Evolutionary conservation across 2,888 invertebrate genomes (phyloP), one percentile per base, ranked within the genome.

Genomic region (Cheilosia urbana): DNA sequence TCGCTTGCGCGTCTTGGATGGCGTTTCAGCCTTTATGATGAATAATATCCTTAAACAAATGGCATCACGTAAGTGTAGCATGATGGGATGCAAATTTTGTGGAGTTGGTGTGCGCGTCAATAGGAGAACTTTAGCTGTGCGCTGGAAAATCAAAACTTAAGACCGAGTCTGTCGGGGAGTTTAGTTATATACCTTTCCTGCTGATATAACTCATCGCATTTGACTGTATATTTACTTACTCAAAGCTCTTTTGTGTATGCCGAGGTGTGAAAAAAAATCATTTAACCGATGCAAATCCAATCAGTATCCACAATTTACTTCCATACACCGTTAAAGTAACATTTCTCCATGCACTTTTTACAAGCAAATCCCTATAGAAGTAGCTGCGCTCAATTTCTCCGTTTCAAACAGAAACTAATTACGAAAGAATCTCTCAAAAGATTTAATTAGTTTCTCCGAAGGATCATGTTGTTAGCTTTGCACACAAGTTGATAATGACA

Each of bases 351-450:
- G 71, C 71, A 71, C 60, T 58, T 37, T 34, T 17, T 37, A 49
- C 37, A 37, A n/a, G 40, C 17, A 49, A 40, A 66, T 68, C 51
- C 37, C 51, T 55, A 21, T 37, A 9, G 72, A 66, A 76, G 47
- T 63, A 60, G 24, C 71, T 19, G 45, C 2, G 21, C n/a, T n/a
- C 19, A 17, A 30, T 55, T 3, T 21, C 49, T 37, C 24, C 45
- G 81, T 72, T 77, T 49, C 78, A 66, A 69, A 75, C 80, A 81
- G 81, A 87, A 87, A 87, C 87, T 87, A 87, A 87, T 87, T 87
- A 87, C 81, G 85, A 81, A 87, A 87, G 81, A 87, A 85, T 87
- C 85, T 87, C 81, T 85, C 75, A 83, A 87, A 87, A 81, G 85
- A 85, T 87, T 87, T 85, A 87, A 87, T 87, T 87, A 87, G 85